Base-by-base conservation (phyloP, 1,140 invertebrate genomes). In the Radopholus similis region DNA sequence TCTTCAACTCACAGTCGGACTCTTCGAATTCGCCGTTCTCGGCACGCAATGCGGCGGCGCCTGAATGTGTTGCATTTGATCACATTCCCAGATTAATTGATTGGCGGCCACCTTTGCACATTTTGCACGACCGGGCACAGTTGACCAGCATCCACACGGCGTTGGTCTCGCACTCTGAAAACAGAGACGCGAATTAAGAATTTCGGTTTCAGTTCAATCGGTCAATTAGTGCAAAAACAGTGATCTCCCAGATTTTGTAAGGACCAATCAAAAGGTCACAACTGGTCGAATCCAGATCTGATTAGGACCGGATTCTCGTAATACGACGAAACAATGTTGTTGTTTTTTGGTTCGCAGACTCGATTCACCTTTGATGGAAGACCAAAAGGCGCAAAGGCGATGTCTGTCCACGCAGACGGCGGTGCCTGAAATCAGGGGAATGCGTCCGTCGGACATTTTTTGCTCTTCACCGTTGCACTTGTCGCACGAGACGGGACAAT, bases 131-230 rank as follows among this genome's bases (percentile, higher is more conserved):
- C 18, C 68, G 62, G 8, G 77, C 62, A 54, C 78, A 81, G 28
- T 81, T 77, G 4, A 75, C 68, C 23, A 82, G 60, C 78, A 81
- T 81, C 78, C 78, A 81, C 15, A 82, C 80, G 11, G 63, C 75
- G 58, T 81, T 81, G 2, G 77, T 82, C 38, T 75, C 73, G 40
- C 78, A 81, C 57, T 81, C 78, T n/a, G n/a, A n/a, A n/a, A n/a
- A n/a, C n/a, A n/a, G n/a, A n/a, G n/a, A n/a, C n/a, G n/a, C n/a
- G n/a, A n/a, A n/a, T n/a, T n/a, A n/a, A n/a, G n/a, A n/a, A n/a
- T n/a, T n/a, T n/a, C n/a, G n/a, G n/a, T n/a, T n/a, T n/a, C n/a
- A n/a, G n/a, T n/a, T n/a, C n/a, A n/a, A n/a, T n/a, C n/a, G n/a
- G n/a, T n/a, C n/a, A n/a, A n/a, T n/a, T n/a, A n/a, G n/a, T n/a